Base-by-base conservation (phyloP, 2,888 invertebrate species). In the Dryomyza anilis region DNA sequence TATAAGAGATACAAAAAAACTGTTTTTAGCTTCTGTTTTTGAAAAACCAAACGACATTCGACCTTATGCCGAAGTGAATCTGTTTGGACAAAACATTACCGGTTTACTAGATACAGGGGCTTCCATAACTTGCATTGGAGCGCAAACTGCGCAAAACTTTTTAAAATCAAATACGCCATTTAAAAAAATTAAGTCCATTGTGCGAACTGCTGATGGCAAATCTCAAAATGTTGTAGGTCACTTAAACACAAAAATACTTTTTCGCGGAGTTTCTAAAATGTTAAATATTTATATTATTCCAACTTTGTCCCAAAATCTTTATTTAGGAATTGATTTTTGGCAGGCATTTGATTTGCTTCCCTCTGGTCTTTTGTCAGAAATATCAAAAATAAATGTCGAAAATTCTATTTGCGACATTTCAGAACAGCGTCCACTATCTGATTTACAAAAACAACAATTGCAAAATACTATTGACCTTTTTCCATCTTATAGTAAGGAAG, bases 301-400 rank as follows among this genome's bases (percentile, higher is more conserved):
- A 4, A n/a, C n/a, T 0, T n/a, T 70, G 3, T 21, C 64, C 2
- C 70, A 68, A 39, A 27, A 59, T 25, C 21, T 69, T 1, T 68
- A 67, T 46, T 43, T 67, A 7, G 68, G 70, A 2, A 48, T 66
- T 7, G 59, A 66, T 48, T 69, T 66, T 56, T 67, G 66, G 67
- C 56, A 50, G 8, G 1, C 10, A 0, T 62, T 64, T 43, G 10
- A 16, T 10, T 21, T 67, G 6, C 16, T 61, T 5, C 64, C 64
- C 0, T 4, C 60, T 1, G 55, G 25, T 19, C 19, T 67, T 36
- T 23, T 57, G 7, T 7, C 19, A 8, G 59, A 55, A 46, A 30
- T 53, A 21, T 12, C 14, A 14, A 10, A 29, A 1, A 6, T 53
- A 8, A 5, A n/a, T n/a, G n/a, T n/a, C n/a, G n/a, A n/a, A n/a